A percentile compares a stretch with the other conserved stretches of the same genome.
Evolutionary conservation across 2,797 vertebrate genomes (phyloP).

Genomic region (Euthynnus affinis): DNA sequence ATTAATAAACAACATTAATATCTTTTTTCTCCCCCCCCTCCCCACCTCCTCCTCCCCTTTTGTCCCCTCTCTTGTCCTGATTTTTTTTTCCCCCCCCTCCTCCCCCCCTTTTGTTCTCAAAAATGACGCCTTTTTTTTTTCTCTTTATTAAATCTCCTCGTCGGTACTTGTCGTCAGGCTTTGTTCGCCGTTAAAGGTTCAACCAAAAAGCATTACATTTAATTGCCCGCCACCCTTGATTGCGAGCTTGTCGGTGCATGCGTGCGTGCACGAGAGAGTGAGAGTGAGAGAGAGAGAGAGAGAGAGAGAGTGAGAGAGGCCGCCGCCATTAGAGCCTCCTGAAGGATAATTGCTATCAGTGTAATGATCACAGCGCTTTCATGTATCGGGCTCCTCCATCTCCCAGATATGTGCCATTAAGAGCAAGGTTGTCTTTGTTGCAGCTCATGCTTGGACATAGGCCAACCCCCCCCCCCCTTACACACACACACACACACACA

Average conservation of each 20-base stretch:
- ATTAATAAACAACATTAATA: constrained; percentile 86
- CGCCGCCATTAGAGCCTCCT: constrained; percentile 80
- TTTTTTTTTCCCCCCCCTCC: constrained; percentile 39
- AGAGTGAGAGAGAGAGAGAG: constrained; percentile 17
- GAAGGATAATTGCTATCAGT: constrained; percentile 86
- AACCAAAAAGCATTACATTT: constrained; percentile 78
- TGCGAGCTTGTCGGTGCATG: constrained; percentile 62
- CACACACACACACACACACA: constrained; percentile 32
- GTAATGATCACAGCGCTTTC: constrained; percentile 84
- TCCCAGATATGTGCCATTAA: constrained; percentile 83
- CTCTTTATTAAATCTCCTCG: constrained; percentile 74
- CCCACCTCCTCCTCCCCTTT: constrained; percentile 39
- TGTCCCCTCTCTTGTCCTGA: constrained; percentile 51
- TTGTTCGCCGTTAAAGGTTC: constrained; percentile 81
- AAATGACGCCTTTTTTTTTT: constrained; percentile 25
- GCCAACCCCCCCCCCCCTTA: constrained; percentile 54
- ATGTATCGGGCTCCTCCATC: constrained; percentile 80
- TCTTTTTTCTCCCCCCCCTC: constrained; percentile 37
- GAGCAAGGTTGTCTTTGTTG: constrained; percentile 84
- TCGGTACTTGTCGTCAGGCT: constrained; percentile 72
- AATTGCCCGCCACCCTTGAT: constrained; percentile 80
- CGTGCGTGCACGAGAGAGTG: constrained; percentile 7
- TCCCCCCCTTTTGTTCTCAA: constrained; percentile 53
- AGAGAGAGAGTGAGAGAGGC: constrained; percentile 41
- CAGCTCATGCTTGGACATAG: constrained; percentile 77